Base-by-base conservation (phyloP, 2,797 vertebrate genomes). In the Buphagus erythrorhynchus region DNA sequence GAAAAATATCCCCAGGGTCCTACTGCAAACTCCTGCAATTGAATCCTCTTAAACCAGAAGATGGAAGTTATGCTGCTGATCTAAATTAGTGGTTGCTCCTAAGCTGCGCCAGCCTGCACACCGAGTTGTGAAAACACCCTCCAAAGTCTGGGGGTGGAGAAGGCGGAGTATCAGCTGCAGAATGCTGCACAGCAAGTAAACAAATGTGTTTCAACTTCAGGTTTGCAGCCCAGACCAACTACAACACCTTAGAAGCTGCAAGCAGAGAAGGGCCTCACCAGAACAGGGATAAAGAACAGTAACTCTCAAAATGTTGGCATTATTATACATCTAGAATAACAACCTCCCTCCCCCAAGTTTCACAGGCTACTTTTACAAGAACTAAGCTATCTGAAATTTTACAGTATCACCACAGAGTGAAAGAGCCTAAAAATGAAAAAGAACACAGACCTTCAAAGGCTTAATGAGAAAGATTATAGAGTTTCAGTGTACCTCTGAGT, bases 31-130 rank as follows among this genome's bases (percentile, higher is more conserved):
- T 83, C 38, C 55, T 88, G 65, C 86, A 93, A 83, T 73, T 0
- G 0, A 72, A 62, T 46, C 65, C 61, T 77, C 72, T 71, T 35
- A 33, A 72, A 77, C 8, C 48, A 94, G 66, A 77, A 61, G 61
- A 91, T 55, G 65, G 81, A 93, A 93, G 61, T 80, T 61, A 43
- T 54, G 87, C 67, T 82, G 59, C 85, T 83, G 75, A 83, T 91
- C 95, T 94, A 88, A 95, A 95, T 95, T 65, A 95, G 54, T 43
- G 86, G 72, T 1, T 93, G 85, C 72, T 93, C 78, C 77, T 35
- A 54, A 75, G 75, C 81, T 35, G 2, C 77, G 78, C 40, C 86
- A 93, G 92, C 72, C 84, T 85, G 86, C 0, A 0, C 58, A 33
- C 7, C 0, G 1, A 90, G 86, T 77, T 91, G 92, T 83, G 93